Base-by-base conservation (phyloP, 2,888 invertebrate genomes). In the Andrena flavipes region DNA sequence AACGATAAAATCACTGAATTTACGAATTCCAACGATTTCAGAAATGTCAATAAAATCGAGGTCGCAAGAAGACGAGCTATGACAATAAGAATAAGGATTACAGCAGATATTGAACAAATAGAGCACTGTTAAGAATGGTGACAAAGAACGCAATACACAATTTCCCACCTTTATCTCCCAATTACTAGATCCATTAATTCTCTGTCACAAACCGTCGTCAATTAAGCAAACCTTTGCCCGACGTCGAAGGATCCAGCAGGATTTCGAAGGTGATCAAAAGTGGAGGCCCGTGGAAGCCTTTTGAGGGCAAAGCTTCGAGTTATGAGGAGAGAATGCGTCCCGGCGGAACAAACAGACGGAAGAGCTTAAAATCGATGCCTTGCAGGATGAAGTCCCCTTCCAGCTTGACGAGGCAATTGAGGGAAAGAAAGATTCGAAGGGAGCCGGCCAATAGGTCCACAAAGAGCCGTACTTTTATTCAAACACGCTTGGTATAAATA, bases 401-500 rank as follows among this genome's bases (percentile, higher is more conserved):
- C 51, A 29, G 67, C n/a, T 75, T 80, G 80, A 80, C 82, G 59
- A 82, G 70, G 33, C 70, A 78, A 78, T 84, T 63, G 51, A 60
- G 73, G 54, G 29, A 54, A 26, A 67, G 56, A 72, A 35, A 64
- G 48, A 68, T 49, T 65, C 68, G 59, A 68, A 35, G 48, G 23
- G 26, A 76, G 56, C 62, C 30, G 60, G 8, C 73, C 65, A 48
- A 80, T 67, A 33, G 51, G 56, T 75, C 30, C 63, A 51, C 67
- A 51, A 67, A 70, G 69, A 49, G 26, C 54, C 49, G 49, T n/a
- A 33, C 63, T 69, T 83, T 80, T 74, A 78, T 80, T 75, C 74
- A 70, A 49, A 54, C 70, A 54, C 76, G 49, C 26, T 23, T 33
- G 65, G 67, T 70, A 80, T 85, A 88, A 88, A 85, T 88, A 87